phyloP scores from a whole-genome alignment of 2,888 invertebrate species.

The Latrodectus hesperus region DNA sequence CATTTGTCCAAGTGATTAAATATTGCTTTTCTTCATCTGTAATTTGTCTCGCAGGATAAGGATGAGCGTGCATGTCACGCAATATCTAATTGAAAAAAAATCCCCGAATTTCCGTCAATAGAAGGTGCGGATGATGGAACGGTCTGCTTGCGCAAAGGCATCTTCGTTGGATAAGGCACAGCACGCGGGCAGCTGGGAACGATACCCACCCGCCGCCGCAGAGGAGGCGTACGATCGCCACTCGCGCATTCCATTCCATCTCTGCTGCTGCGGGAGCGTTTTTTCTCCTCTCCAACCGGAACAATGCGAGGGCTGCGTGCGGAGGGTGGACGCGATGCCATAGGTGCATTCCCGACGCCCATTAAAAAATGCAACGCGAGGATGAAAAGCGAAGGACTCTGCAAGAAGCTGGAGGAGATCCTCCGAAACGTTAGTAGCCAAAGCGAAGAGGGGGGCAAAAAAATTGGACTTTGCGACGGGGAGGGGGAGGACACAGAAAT shows the following conservation, averaged over 20 bases:
- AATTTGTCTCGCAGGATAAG: too few species aligned
- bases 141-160: constrained; percentile 23
- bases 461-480: too few species aligned
- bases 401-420: constrained; percentile 28
- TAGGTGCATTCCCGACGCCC: constrained; percentile 47
- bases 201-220: constrained; percentile 5
- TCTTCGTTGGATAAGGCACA: neutral
- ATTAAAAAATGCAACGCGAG: constrained; percentile 14
- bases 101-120: too few species aligned
- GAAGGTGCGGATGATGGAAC: neutral
- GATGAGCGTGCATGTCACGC: too few species aligned
- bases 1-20: too few species aligned
- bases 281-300: neutral
- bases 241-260: neutral
- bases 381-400: constrained; percentile 8
- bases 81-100: too few species aligned
- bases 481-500: neutral
- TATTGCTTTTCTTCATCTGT: too few species aligned
- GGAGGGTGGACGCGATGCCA: neutral
- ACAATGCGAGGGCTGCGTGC: neutral
- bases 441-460: neutral
- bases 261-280: neutral
- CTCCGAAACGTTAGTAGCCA: neutral
- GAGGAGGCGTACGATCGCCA: neutral
- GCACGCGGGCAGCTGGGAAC: neutral